phyloP scores from a whole-genome alignment of 2,888 invertebrate species.

The Drosophila paramelanica region DNA sequence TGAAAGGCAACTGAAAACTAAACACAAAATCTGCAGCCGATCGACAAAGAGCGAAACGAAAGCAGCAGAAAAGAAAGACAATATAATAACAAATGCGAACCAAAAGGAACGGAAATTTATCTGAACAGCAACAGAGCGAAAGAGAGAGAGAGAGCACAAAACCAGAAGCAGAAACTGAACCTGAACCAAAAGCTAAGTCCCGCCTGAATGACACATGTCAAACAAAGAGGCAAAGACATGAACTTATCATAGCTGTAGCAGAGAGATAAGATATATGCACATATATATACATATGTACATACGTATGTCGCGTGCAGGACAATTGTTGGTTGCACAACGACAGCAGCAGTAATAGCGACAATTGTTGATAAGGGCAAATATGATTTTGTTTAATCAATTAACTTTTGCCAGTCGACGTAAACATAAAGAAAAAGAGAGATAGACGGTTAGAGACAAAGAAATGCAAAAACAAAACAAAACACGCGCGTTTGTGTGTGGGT shows the following conservation, averaged over 20 bases:
- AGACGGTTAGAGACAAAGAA: not conserved
- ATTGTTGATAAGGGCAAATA: constrained; percentile 50
- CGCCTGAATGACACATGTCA: constrained; percentile 38
- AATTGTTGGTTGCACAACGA: constrained; percentile 34
- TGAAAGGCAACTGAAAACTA: constrained; percentile 59
- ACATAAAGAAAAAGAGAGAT: not conserved
- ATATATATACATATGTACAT: constrained; percentile 1
- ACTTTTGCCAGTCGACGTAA: constrained; percentile 7
- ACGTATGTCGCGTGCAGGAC: constrained; percentile 32
- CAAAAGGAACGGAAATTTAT: constrained; percentile 38
- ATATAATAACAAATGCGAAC: constrained; percentile 34
- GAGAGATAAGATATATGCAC: constrained; percentile 46
- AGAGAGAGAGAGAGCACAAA: constrained; percentile 9
- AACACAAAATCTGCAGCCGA: constrained; percentile 44
- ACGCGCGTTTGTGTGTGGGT: constrained; percentile 6
- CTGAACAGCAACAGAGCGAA: constrained; percentile 27
- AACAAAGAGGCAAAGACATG: constrained; percentile 16
- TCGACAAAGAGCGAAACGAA: constrained; percentile 39
- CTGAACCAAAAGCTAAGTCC: constrained; percentile 24
- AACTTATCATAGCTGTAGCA: constrained; percentile 37
- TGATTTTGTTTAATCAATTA: constrained; percentile 56
- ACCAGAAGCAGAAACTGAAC: constrained; percentile 20
- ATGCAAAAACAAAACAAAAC: constrained; percentile 3
- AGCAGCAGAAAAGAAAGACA: constrained; percentile 25
- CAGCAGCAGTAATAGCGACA: constrained; percentile 7